Percentiles rank a stretch among this genome's conserved stretches.
Conservation (phyloP, 2,797 vertebrate species). For the Falco berigora region DNA sequence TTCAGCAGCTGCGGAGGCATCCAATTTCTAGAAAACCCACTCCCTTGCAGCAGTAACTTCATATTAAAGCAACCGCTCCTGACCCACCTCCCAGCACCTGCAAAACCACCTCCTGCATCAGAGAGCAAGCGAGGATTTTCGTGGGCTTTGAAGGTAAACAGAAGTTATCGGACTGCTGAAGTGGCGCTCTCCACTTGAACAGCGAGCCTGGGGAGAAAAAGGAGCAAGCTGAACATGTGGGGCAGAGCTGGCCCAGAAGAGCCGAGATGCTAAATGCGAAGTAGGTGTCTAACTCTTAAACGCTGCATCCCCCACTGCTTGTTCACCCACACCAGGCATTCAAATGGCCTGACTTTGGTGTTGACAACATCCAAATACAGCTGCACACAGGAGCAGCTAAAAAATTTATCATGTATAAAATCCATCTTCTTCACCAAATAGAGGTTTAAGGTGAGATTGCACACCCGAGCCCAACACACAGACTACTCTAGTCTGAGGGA, state of each 20-base stretch:
- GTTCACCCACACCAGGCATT: not conserved
- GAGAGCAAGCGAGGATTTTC: not conserved
- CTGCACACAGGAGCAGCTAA: not conserved
- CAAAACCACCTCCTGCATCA: not conserved
- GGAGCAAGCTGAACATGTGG: rapidly evolving
- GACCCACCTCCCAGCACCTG: not conserved
- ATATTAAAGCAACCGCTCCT: not conserved
- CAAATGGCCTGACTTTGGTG: not conserved
- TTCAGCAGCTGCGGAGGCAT: not conserved
- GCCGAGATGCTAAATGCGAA: not conserved
- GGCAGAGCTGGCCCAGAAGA: not conserved
- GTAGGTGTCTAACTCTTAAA: not conserved
- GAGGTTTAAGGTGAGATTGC: not conserved
- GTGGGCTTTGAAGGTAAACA: not conserved
- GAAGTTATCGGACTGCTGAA: not conserved
- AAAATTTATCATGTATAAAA: not conserved
- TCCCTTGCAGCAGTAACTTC: not conserved
- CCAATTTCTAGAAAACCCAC: not conserved
- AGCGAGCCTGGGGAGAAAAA: not conserved
- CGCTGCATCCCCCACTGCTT: rapidly evolving
- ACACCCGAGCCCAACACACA: not conserved
- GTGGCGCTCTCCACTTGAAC: not conserved
- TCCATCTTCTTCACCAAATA: not conserved
- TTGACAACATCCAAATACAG: not conserved
- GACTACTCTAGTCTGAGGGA: not conserved